phyloP scores from a whole-genome alignment of 2,888 invertebrate species.

The Cryptosula pallasiana region DNA sequence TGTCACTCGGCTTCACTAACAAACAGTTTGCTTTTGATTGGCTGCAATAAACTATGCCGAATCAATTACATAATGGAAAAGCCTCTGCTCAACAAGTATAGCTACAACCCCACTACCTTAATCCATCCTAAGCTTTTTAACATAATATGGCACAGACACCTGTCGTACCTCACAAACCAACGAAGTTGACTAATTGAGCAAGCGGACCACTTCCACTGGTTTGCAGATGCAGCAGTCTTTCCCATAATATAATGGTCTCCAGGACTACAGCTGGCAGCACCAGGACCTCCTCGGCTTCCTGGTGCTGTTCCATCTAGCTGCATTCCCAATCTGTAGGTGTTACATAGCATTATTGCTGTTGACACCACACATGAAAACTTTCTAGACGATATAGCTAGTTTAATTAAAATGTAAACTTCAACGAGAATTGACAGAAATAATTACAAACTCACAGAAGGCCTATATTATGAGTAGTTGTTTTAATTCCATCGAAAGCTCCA shows the following conservation, averaged over 20 bases:
- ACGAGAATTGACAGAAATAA: too few relatives aligned
- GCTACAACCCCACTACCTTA: too few relatives aligned
- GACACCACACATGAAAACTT: too few relatives aligned
- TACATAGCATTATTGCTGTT: too few relatives aligned
- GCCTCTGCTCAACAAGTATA: too few relatives aligned
- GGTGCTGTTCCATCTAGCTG: constrained; percentile 7
- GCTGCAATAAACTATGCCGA: too few relatives aligned
- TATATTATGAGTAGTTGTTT: constrained; percentile 2
- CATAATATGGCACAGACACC: too few relatives aligned
- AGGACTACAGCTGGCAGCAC: background rate
- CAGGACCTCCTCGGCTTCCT: background rate
- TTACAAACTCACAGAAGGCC: constrained; percentile 12
- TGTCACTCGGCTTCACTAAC: background rate
- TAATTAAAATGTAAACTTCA: too few relatives aligned
- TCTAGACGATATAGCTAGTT: too few relatives aligned
- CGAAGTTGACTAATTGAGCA: constrained; percentile 7
- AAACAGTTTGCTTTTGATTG: constrained; percentile 17
- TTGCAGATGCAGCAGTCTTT: background rate
- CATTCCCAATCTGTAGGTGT: background rate
- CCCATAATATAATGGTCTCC: constrained; percentile 13
- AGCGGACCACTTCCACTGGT: constrained; percentile 9
- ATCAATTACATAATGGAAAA: too few relatives aligned
- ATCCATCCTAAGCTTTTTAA: too few relatives aligned
- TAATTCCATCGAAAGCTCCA: constrained; percentile 2
- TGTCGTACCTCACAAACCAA: background rate